A percentile compares a stretch with the other conserved stretches of the same genome.
Evolutionary conservation across 2,888 invertebrate genomes (phyloP).

Genomic region (Callyntrura guangdongensis): DNA sequence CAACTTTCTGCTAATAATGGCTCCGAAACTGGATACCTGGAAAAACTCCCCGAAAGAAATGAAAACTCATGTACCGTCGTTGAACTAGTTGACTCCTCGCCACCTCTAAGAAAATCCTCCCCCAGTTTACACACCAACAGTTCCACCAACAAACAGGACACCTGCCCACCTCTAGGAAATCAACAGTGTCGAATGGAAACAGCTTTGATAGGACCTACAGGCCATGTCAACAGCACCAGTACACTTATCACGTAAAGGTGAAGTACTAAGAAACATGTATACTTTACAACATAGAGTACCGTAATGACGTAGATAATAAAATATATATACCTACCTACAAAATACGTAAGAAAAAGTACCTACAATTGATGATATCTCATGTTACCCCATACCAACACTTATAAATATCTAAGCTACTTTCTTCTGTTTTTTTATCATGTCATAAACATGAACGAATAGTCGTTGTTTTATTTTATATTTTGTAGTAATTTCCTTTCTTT

Average conservation of each 20-base stretch:
- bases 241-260: slow-evolving; percentile 62
- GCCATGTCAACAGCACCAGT: slow-evolving; percentile 49
- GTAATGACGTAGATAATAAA: neutral
- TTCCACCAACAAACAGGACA: neutral
- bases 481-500: neutral
- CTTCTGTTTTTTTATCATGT: slow-evolving; percentile 10
- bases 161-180: neutral
- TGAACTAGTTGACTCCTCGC: slow-evolving; percentile 60
- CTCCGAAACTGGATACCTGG: slow-evolving; percentile 57
- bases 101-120: slow-evolving; percentile 9
- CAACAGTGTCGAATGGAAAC: slow-evolving; percentile 71
- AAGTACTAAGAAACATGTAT: neutral
- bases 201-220: slow-evolving; percentile 33
- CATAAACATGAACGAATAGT: neutral
- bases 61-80: slow-evolving; percentile 34
- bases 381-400: neutral
- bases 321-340: neutral
- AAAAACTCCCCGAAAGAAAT: slow-evolving; percentile 27
- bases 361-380: neutral
- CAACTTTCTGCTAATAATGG: slow-evolving; percentile 58
- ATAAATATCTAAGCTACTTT: neutral
- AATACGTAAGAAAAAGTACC: neutral
- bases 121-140: neutral
- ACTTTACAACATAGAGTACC: neutral
- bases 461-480: slow-evolving; percentile 26